phyloP scores from a whole-genome alignment of 1,140 invertebrate genomes.

The Mercenaria mercenaria region DNA sequence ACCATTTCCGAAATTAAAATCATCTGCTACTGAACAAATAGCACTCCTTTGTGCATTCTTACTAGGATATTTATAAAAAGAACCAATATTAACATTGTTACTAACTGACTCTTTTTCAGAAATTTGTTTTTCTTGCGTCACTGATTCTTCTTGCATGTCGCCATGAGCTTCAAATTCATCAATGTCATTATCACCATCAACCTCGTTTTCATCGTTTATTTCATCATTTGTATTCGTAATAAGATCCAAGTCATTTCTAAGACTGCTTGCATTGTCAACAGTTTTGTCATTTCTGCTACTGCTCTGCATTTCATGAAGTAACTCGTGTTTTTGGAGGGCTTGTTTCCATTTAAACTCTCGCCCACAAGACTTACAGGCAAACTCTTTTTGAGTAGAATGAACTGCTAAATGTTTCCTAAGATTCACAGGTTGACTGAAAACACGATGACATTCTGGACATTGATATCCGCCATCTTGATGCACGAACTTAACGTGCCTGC shows the following conservation, averaged over 20 bases:
- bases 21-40: too few relatives aligned
- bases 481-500: constrained; percentile 52
- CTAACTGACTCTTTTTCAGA: too few relatives aligned
- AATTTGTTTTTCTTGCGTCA: too few relatives aligned
- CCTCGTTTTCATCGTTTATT: background rate
- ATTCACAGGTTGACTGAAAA: constrained; percentile 33
- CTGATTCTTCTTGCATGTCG: too few relatives aligned
- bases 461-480: constrained; percentile 52
- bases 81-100: too few relatives aligned
- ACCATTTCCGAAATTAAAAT: too few relatives aligned
- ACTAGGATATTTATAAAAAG: too few relatives aligned
- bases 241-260: background rate
- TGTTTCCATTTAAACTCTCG: constrained; percentile 54
- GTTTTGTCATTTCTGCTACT: background rate
- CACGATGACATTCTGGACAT: constrained; percentile 24
- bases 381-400: constrained; percentile 20
- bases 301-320: background rate
- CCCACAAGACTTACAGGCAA: constrained; percentile 4
- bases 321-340: constrained; percentile 37
- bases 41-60: too few relatives aligned
- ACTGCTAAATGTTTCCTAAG: constrained; percentile 44
- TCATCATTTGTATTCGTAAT: too few relatives aligned
- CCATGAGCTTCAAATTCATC: background rate
- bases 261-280: too few relatives aligned
- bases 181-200: background rate